A percentile compares a stretch with the other conserved stretches of the same genome.
Evolutionary conservation across 2,113 vertebrate genomes (phyloP).

Genomic region (Sorex fumeus): DNA sequence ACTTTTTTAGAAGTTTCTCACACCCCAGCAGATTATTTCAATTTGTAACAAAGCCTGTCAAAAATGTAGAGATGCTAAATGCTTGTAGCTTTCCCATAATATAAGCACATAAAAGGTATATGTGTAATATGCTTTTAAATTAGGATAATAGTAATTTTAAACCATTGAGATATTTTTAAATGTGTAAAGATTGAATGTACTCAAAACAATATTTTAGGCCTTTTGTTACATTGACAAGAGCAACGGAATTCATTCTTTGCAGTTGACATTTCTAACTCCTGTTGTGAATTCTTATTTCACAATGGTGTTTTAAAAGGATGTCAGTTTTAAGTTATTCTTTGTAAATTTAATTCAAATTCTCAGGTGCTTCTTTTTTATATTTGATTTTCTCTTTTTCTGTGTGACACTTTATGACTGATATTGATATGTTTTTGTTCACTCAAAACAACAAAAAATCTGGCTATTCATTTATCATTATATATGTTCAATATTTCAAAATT

Average conservation of each 20-base stretch:
- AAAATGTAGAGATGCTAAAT: slow-evolving; percentile 66
- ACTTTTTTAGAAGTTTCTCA: slow-evolving; percentile 35
- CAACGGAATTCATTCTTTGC: slow-evolving; percentile 77
- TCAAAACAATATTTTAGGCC: slow-evolving; percentile 74
- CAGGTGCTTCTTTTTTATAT: slow-evolving; percentile 62
- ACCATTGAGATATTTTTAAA: slow-evolving; percentile 80
- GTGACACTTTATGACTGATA: slow-evolving; percentile 40
- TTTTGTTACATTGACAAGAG: slow-evolving; percentile 81
- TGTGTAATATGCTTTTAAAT: slow-evolving; percentile 65
- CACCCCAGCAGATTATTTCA: slow-evolving; percentile 61
- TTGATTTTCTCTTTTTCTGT: slow-evolving; percentile 65
- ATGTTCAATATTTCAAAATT: slow-evolving; percentile 38
- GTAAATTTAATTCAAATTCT: slow-evolving; percentile 73
- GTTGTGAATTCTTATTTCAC: slow-evolving; percentile 77
- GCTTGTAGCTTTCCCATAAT: slow-evolving; percentile 68
- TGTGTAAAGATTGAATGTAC: slow-evolving; percentile 74
- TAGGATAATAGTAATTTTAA: slow-evolving; percentile 70
- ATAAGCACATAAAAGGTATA: slow-evolving; percentile 54
- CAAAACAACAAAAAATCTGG: slow-evolving; percentile 37
- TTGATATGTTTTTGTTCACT: slow-evolving; percentile 33
- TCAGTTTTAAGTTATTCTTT: slow-evolving; percentile 74
- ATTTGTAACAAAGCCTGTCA: slow-evolving; percentile 71
- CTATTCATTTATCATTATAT: slow-evolving; percentile 3
- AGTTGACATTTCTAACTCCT: slow-evolving; percentile 70
- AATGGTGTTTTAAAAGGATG: slow-evolving; percentile 63